These are phyloP conservation scores for Megalops atlanticus DNA, from an alignment of 2,113 vertebrate genomes.

Conservation along the genomic window DNA sequence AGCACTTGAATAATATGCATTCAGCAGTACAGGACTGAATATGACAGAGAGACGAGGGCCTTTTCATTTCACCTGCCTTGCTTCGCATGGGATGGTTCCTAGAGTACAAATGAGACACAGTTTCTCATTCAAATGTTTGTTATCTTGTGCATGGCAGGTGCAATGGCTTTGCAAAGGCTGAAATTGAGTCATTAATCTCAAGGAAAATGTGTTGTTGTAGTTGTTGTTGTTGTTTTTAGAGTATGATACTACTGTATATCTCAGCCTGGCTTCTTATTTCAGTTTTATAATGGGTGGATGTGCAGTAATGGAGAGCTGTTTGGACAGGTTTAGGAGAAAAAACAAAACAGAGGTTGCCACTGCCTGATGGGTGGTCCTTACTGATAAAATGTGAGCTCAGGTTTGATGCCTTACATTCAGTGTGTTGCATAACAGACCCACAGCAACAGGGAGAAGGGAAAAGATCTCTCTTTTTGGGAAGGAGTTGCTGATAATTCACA, in stretches of 20 bases:
- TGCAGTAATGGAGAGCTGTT: not conserved
- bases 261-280: not conserved
- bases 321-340: not conserved
- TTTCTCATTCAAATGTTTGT: not conserved
- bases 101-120: not conserved
- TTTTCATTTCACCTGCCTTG: not conserved
- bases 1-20: not conserved
- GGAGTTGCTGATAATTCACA: not conserved
- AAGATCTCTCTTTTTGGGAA: not conserved
- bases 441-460: not conserved
- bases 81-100: not conserved
- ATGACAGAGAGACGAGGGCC: not conserved
- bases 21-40: not conserved
- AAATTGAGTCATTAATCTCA: not conserved
- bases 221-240: not conserved
- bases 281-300: not conserved
- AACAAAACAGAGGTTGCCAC: not conserved
- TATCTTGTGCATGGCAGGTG: not conserved
- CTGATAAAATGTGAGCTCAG: not conserved
- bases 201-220: not conserved
- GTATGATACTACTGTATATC: not conserved
- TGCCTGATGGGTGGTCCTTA: not conserved
- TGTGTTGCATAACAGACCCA: not conserved
- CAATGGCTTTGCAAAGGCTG: not conserved
- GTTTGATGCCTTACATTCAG: not conserved